Evolutionary conservation across 2,113 vertebrate species (phyloP).

Genomic region (Saguinus imperator): DNA sequence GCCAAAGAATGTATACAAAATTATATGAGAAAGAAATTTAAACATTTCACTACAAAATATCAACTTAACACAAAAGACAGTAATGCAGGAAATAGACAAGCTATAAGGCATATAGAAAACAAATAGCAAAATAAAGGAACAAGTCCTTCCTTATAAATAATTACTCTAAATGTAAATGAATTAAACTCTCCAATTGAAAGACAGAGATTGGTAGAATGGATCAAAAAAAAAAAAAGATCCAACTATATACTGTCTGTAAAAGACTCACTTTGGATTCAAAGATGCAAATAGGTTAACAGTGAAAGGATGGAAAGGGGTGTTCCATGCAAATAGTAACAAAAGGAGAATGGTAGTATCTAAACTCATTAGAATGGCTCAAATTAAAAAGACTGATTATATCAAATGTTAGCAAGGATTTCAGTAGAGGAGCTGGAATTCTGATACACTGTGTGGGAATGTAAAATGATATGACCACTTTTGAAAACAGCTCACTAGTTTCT

Average conservation of each 20-base stretch:
- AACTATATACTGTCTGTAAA: background rate
- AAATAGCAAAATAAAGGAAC: background rate
- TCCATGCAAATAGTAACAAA: background rate
- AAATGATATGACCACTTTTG: background rate
- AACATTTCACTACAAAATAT: background rate
- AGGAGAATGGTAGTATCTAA: background rate
- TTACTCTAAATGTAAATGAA: background rate
- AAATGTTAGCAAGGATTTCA: background rate
- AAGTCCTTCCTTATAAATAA: background rate
- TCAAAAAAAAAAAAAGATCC: background rate
- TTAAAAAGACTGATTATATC: background rate
- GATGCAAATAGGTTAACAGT: background rate
- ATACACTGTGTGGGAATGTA: background rate
- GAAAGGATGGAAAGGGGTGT: background rate
- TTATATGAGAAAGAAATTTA: background rate
- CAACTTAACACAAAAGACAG: background rate
- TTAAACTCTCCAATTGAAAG: background rate
- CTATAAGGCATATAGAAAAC: background rate
- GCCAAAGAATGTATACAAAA: background rate
- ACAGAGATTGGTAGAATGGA: background rate
- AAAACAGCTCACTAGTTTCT: background rate
- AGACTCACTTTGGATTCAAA: background rate
- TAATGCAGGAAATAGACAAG: background rate
- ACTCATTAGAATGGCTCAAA: background rate
- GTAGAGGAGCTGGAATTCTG: background rate